Evolutionary conservation across 2,113 vertebrate species (phyloP).

Genomic region (Acinonyx jubatus): DNA sequence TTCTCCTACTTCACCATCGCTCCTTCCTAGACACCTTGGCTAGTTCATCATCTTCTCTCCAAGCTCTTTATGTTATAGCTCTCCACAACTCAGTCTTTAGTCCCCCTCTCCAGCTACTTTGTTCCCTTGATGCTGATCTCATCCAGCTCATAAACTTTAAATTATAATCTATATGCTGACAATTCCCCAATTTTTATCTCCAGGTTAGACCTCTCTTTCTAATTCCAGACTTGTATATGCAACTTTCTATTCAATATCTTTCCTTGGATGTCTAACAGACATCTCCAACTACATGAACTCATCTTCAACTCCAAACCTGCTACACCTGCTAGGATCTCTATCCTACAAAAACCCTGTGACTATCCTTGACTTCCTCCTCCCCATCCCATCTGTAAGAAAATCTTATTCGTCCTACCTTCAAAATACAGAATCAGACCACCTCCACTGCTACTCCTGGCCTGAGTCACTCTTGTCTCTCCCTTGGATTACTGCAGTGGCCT

Average conservation of each 20-base stretch:
- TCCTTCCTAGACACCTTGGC: neutral
- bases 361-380: neutral
- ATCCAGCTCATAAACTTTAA: neutral
- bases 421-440: neutral
- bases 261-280: neutral
- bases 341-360: neutral
- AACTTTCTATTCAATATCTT: neutral
- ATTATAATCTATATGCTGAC: neutral
- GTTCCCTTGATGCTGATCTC: neutral
- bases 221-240: neutral
- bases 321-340: neutral
- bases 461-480: neutral
- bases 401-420: neutral
- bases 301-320: neutral
- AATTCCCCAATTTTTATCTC: neutral
- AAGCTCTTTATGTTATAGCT: neutral
- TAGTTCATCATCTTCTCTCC: neutral
- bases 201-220: neutral
- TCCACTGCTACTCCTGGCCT: neutral
- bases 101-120: neutral
- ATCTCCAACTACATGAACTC: neutral
- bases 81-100: neutral
- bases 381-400: neutral
- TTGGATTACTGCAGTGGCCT: neutral
- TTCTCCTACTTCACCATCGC: neutral